Conservation (phyloP, 2,888 invertebrate genomes). For the Venustoraphidia nigricollis region DNA sequence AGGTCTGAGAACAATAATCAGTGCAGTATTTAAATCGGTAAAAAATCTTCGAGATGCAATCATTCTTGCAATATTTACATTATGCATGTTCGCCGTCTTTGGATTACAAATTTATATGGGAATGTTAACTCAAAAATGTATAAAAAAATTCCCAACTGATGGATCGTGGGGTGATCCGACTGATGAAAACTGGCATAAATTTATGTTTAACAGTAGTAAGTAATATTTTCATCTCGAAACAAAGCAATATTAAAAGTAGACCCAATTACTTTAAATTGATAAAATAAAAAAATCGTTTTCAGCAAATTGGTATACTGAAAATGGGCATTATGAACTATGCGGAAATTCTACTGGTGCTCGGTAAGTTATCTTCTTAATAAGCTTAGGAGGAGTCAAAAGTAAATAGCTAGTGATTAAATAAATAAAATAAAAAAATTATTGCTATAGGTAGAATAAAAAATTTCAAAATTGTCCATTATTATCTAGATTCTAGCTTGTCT, state of each 20-base stretch:
- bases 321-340: conserved; percentile 58
- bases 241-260: no score
- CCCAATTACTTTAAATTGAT: no score
- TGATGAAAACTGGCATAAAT: conserved; percentile 68
- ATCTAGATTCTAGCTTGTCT: no score
- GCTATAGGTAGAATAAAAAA: no score
- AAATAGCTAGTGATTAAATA: no score
- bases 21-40: conserved; percentile 98
- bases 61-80: conserved; percentile 96
- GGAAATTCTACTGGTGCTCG: conserved; percentile 89
- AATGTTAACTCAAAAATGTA: conserved; percentile 89
- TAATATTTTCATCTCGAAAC: conserved; percentile 8
- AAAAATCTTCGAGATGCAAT: conserved; percentile 99
- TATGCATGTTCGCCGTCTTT: conserved; percentile 96
- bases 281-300: conserved; percentile 17
- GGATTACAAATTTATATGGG: conserved; percentile 99
- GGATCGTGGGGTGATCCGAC: conserved; percentile 80
- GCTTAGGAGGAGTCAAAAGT: no score
- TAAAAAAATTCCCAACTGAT: conserved; percentile 73
- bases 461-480: no score
- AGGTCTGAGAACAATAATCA: conserved; percentile 99
- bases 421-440: no score
- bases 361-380: conserved; percentile 31
- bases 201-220: conserved; percentile 67
- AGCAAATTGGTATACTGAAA: conserved; percentile 66